phyloP scores from a whole-genome alignment of 2,797 vertebrate species.

The Spondyliosoma cantharus region DNA sequence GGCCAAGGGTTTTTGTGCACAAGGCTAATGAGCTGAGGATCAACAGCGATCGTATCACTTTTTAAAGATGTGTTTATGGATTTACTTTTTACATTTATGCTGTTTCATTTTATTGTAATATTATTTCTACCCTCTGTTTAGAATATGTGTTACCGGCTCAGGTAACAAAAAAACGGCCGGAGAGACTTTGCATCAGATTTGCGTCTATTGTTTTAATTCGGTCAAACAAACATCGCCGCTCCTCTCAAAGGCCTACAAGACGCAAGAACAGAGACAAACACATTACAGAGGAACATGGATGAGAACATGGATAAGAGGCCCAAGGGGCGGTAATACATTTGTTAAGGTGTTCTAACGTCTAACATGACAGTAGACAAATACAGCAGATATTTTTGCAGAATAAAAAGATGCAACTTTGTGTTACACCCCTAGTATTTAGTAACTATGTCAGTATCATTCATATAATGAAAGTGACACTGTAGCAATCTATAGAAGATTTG shows the following conservation, averaged over 20 bases:
- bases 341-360: too few relatives aligned
- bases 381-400: not conserved
- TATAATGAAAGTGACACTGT: not conserved
- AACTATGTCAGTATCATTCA: not conserved
- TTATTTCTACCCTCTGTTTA: not conserved
- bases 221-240: too few relatives aligned
- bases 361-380: not conserved
- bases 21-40: not conserved
- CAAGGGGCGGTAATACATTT: too few relatives aligned
- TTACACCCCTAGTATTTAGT: too few relatives aligned
- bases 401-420: not conserved
- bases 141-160: too few relatives aligned
- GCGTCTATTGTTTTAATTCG: too few relatives aligned
- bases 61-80: not conserved
- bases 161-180: too few relatives aligned
- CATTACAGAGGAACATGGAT: too few relatives aligned
- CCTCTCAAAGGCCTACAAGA: too few relatives aligned
- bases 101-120: not conserved
- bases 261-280: too few relatives aligned
- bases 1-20: not conserved
- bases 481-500: not conserved
- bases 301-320: too few relatives aligned
- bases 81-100: not conserved
- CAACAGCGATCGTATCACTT: not conserved
- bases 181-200: too few relatives aligned